Conservation (phyloP, 2,113 vertebrate genomes). For the Apistogramma diplotaenia region DNA sequence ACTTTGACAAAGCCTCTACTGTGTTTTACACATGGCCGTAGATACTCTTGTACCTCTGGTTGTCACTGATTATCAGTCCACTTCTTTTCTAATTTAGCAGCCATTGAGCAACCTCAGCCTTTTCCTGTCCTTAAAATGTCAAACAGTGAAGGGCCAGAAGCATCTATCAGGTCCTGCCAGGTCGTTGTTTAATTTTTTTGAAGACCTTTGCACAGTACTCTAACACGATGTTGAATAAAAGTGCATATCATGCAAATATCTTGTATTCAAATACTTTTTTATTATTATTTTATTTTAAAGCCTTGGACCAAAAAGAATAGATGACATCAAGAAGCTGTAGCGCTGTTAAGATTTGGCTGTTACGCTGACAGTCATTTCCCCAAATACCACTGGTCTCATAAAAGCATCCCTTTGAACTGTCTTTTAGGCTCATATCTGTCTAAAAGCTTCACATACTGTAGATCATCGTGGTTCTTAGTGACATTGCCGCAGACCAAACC, state of each 20-base stretch:
- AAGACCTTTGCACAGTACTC: not conserved
- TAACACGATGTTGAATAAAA: not conserved
- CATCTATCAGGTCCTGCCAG: too few relatives aligned
- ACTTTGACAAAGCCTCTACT: not conserved
- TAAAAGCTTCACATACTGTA: constrained; percentile 13
- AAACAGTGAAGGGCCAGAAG: not conserved
- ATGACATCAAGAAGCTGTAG: not conserved
- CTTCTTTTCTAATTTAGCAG: fast-evolving
- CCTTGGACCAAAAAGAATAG: not conserved
- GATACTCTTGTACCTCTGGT: not conserved
- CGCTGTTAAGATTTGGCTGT: not conserved
- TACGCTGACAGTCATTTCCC: not conserved
- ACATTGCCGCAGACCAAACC: constrained; percentile 4
- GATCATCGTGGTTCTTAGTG: constrained; percentile 11
- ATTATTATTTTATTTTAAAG: not conserved
- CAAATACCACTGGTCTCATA: constrained; percentile 18
- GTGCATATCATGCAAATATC: not conserved
- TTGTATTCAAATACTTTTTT: not conserved
- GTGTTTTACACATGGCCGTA: not conserved
- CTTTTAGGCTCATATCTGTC: constrained; percentile 27
- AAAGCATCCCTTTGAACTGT: constrained; percentile 17
- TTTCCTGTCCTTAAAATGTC: not conserved
- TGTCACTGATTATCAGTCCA: not conserved
- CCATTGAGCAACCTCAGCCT: not conserved
- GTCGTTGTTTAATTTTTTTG: too few relatives aligned